Evolutionary conservation across 1,140 invertebrate genomes (phyloP).

Genomic region (Archivesica marissinica): DNA sequence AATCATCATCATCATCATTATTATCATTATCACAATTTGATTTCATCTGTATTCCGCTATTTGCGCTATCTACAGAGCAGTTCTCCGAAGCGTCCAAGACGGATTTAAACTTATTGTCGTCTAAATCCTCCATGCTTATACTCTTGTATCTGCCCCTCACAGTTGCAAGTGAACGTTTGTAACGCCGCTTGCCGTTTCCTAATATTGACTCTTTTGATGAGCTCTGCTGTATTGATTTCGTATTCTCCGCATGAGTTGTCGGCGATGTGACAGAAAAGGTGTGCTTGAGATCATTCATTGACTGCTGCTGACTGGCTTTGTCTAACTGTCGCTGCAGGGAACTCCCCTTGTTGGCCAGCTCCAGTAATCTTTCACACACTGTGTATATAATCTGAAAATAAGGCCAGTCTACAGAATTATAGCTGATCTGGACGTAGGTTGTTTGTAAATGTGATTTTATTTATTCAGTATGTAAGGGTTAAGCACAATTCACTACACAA

Average conservation of each 20-base stretch:
- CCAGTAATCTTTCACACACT: conserved; percentile 90
- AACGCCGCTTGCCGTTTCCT: conserved; percentile 13
- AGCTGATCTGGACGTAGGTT: no score
- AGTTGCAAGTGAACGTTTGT: background rate
- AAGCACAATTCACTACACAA: no score
- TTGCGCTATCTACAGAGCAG: conserved; percentile 29
- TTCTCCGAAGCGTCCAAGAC: conserved; percentile 46
- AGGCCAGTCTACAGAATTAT: no score
- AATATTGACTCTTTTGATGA: conserved; percentile 21
- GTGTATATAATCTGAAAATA: conserved; percentile 89
- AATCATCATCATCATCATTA: conserved; percentile 51
- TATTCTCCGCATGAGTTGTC: background rate
- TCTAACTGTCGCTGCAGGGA: conserved; percentile 58
- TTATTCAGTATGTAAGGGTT: no score
- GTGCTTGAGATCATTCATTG: background rate
- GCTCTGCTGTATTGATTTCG: conserved; percentile 27
- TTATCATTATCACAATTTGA: background rate
- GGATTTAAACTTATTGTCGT: conserved; percentile 62
- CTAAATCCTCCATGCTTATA: conserved; percentile 70
- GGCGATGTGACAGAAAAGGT: conserved; percentile 13
- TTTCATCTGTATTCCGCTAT: background rate
- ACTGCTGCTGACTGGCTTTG: background rate
- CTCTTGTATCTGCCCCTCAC: conserved; percentile 24
- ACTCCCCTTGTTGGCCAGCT: conserved; percentile 70
- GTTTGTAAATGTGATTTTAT: no score